These are phyloP conservation scores for Hemichromis elongatus DNA, from an alignment of 2,113 vertebrate genomes.

Conservation along the genomic window DNA sequence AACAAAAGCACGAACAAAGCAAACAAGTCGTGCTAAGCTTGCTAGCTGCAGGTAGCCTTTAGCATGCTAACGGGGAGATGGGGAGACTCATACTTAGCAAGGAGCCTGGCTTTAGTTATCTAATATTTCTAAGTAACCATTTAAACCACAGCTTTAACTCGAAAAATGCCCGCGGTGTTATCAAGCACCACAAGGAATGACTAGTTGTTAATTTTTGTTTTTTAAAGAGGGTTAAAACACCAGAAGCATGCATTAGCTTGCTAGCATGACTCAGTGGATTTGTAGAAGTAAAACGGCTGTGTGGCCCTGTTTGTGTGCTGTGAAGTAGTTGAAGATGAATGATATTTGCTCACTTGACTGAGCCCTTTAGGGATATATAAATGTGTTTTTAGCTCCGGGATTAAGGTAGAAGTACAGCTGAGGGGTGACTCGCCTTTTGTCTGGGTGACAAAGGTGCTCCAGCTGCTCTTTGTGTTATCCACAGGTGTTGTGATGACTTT, in stretches of 20 bases:
- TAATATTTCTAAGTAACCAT: not conserved
- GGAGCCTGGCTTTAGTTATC: not conserved
- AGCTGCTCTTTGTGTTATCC: not conserved
- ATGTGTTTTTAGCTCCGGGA: too few species aligned
- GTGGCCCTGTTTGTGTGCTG: constrained; percentile 62
- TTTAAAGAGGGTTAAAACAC: not conserved
- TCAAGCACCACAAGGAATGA: not conserved
- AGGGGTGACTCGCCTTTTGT: not conserved
- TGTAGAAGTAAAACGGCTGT: constrained; percentile 72
- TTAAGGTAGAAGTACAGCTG: not conserved
- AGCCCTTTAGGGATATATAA: rapidly evolving
- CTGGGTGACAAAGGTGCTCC: not conserved
- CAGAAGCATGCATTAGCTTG: constrained; percentile 41
- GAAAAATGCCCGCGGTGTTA: rapidly evolving
- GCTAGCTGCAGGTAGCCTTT: not conserved
- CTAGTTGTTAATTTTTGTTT: not conserved
- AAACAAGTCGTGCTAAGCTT: not conserved
- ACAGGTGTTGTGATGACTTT: not conserved
- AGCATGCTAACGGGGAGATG: constrained; percentile 31
- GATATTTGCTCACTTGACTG: not conserved
- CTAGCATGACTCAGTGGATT: constrained; percentile 81
- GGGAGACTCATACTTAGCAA: not conserved
- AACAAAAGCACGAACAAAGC: constrained; percentile 20
- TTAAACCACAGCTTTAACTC: rapidly evolving
- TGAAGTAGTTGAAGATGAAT: not conserved